A percentile compares a stretch with the other conserved stretches of the same genome.
Evolutionary conservation across 2,113 vertebrate genomes (phyloP).

Genomic region (Donacobius atricapilla): DNA sequence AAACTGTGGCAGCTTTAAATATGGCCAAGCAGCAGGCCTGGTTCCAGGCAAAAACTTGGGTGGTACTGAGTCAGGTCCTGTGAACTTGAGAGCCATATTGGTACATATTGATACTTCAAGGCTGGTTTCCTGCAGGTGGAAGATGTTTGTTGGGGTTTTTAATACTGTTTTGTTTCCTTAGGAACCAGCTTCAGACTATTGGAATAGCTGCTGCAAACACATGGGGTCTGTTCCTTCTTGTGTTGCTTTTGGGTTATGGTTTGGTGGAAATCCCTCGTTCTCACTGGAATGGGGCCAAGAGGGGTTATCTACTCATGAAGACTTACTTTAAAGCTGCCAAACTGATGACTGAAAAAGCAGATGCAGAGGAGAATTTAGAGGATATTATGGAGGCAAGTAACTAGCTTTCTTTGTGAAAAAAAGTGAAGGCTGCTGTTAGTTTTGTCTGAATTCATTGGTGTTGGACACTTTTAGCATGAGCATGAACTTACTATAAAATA

Average conservation of each 20-base stretch:
- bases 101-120: neutral
- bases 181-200: conserved; percentile 87
- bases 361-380: conserved; percentile 87
- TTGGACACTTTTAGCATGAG: neutral
- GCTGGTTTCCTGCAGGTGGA: neutral
- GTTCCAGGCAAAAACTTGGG: neutral
- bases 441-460: neutral
- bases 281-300: conserved; percentile 87
- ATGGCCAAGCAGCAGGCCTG: neutral
- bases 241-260: conserved; percentile 89
- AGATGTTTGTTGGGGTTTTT: neutral
- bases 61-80: neutral
- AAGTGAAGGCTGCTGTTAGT: neutral
- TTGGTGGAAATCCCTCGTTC: conserved; percentile 94
- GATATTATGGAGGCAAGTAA: conserved; percentile 87
- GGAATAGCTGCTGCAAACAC: conserved; percentile 93
- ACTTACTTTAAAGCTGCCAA: conserved; percentile 92
- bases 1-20: neutral
- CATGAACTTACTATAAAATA: neutral
- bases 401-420: neutral
- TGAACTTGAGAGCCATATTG: neutral
- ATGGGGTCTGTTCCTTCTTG: conserved; percentile 93
- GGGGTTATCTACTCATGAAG: conserved; percentile 83
- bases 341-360: conserved; percentile 87
- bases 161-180: conserved; percentile 24